phyloP scores from a whole-genome alignment of 1,140 invertebrate species.

The Anastrepha obliqua region DNA sequence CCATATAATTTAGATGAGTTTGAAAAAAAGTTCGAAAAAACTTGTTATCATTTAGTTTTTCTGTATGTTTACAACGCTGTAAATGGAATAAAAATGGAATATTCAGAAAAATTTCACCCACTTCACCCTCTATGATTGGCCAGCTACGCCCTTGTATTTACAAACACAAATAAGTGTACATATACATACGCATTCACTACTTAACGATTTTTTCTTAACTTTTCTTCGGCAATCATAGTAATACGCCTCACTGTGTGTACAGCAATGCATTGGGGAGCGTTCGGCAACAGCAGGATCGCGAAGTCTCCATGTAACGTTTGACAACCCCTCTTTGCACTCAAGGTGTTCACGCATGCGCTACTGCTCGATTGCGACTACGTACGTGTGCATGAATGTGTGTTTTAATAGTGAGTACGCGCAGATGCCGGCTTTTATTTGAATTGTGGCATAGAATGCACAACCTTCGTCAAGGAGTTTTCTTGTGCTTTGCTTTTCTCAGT shows the following conservation, averaged over 20 bases:
- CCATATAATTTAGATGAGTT: too few species aligned
- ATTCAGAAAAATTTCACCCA: too few species aligned
- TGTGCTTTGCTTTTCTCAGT: not conserved
- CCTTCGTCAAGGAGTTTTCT: slow-evolving; percentile 2
- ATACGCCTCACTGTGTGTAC: not conserved
- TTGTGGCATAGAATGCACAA: not conserved
- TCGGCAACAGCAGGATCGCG: not conserved
- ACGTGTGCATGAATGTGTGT: not conserved
- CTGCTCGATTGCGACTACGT: not conserved
- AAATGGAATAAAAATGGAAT: too few species aligned
- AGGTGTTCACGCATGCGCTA: slow-evolving; percentile 59
- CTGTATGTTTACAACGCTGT: too few species aligned
- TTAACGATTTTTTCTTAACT: slow-evolving; percentile 24
- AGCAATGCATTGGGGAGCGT: not conserved
- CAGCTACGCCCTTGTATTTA: too few species aligned
- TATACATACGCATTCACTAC: too few species aligned
- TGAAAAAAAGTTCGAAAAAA: too few species aligned
- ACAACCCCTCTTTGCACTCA: slow-evolving; percentile 39
- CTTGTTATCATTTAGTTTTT: too few species aligned
- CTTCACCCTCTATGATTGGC: too few species aligned
- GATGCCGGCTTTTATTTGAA: not conserved
- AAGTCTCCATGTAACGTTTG: slow-evolving; percentile 20
- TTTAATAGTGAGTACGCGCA: not conserved
- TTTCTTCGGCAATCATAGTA: not conserved
- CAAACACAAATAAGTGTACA: too few species aligned